phyloP scores from a whole-genome alignment of 2,888 invertebrate species.

The Brachyptera putata region DNA sequence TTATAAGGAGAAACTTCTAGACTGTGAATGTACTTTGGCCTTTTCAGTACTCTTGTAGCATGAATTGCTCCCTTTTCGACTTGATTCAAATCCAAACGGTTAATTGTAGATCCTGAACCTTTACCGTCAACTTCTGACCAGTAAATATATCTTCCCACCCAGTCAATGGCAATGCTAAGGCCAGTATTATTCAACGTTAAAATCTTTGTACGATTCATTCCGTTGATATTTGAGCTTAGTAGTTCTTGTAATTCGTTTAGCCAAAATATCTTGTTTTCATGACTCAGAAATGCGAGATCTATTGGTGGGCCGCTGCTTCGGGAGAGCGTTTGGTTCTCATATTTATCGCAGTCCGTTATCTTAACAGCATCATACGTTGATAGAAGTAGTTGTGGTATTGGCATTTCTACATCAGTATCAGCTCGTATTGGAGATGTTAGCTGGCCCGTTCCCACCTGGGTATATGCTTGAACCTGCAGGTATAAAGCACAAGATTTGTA shows the following conservation, averaged over 20 bases:
- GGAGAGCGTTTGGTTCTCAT: constrained; percentile 51
- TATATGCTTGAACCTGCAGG: constrained; percentile 68
- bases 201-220: constrained; percentile 46
- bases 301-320: constrained; percentile 64
- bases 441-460: constrained; percentile 63
- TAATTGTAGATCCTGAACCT: constrained; percentile 50
- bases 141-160: constrained; percentile 80
- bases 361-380: constrained; percentile 68
- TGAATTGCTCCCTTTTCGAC: constrained; percentile 46
- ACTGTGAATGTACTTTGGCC: constrained; percentile 56
- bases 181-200: constrained; percentile 55
- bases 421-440: constrained; percentile 61
- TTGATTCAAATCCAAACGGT: constrained; percentile 63
- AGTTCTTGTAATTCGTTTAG: constrained; percentile 71
- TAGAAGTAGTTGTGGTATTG: constrained; percentile 73
- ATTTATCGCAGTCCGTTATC: constrained; percentile 71
- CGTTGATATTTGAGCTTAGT: constrained; percentile 57
- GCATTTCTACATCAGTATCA: constrained; percentile 65
- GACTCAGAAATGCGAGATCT: constrained; percentile 63
- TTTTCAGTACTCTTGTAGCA: constrained; percentile 45
- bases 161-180: constrained; percentile 73
- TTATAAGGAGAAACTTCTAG: constrained; percentile 71
- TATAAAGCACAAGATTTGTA: constrained; percentile 30
- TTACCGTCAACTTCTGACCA: constrained; percentile 65
- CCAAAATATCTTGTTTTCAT: constrained; percentile 76